Evolutionary conservation across 2,113 vertebrate genomes (phyloP).

Genomic region (Nothoprocta pentlandii): DNA sequence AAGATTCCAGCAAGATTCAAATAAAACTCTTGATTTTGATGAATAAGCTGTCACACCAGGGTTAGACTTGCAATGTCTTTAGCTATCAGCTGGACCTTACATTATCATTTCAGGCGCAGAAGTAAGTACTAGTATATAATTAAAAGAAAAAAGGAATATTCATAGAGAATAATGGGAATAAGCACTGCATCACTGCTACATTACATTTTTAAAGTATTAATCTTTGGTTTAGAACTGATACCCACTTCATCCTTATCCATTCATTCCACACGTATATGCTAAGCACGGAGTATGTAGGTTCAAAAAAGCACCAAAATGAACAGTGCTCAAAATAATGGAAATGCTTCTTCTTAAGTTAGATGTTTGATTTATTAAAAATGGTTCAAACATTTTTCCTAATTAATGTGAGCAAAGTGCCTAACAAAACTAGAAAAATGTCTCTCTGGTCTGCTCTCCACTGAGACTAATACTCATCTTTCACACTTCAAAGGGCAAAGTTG

Average conservation of each 20-base stretch:
- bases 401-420: conserved; percentile 65
- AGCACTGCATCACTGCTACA: conserved; percentile 37
- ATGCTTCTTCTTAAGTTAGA: conserved; percentile 38
- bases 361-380: conserved; percentile 69
- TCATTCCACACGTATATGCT: conserved; percentile 43
- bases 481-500: conserved; percentile 55
- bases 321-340: conserved; percentile 53
- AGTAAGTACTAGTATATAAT: neutral
- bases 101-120: neutral
- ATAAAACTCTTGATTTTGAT: conserved; percentile 41
- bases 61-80: neutral
- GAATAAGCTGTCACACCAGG: conserved; percentile 3
- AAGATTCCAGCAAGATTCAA: conserved; percentile 20
- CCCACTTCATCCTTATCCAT: neutral
- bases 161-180: conserved; percentile 4
- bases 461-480: conserved; percentile 67
- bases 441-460: conserved; percentile 32
- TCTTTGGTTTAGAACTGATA: conserved; percentile 65
- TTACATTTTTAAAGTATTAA: conserved; percentile 56
- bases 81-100: neutral
- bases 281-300: conserved; percentile 19
- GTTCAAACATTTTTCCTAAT: conserved; percentile 73
- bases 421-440: conserved; percentile 62
- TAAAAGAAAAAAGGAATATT: neutral
- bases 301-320: conserved; percentile 56